Evolutionary conservation across 2,113 vertebrate species (phyloP).

Genomic region (Polypterus senegalus): DNA sequence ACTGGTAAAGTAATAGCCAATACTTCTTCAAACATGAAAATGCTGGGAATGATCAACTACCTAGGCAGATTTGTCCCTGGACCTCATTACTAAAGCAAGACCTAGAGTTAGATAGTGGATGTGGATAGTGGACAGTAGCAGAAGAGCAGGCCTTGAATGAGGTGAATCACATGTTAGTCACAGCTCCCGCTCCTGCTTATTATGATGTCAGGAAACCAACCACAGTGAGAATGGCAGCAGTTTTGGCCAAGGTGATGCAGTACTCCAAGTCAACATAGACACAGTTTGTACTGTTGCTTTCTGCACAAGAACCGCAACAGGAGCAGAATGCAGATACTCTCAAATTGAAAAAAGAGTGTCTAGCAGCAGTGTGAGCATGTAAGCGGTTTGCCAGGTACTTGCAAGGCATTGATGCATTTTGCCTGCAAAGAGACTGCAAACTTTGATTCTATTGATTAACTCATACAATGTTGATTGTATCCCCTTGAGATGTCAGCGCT

Average conservation of each 20-base stretch:
- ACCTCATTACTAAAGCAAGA: conserved; percentile 3
- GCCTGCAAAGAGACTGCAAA: conserved; percentile 4
- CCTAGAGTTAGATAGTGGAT: neutral
- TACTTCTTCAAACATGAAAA: neutral
- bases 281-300: conserved; percentile 2
- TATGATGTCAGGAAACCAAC: conserved; percentile 8
- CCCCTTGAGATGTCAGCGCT: conserved; percentile 8
- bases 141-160: neutral
- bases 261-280: conserved; percentile 1
- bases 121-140: neutral
- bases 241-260: neutral
- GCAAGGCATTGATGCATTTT: neutral
- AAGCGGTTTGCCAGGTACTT: neutral
- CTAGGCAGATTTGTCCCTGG: conserved; percentile 9
- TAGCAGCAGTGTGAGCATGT: neutral
- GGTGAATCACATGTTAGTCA: neutral
- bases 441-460: conserved; percentile 7
- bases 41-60: conserved; percentile 11
- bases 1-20: neutral
- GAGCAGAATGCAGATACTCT: neutral
- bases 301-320: conserved; percentile 2
- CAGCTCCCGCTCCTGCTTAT: neutral
- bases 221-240: conserved; percentile 8
- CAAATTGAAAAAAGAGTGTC: conserved; percentile 5
- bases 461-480: neutral